Percentiles rank a stretch among this genome's conserved stretches.
Evolutionary conservation across 1,140 invertebrate genomes (phyloP).

Genomic region (Notospermus geniculatus): DNA sequence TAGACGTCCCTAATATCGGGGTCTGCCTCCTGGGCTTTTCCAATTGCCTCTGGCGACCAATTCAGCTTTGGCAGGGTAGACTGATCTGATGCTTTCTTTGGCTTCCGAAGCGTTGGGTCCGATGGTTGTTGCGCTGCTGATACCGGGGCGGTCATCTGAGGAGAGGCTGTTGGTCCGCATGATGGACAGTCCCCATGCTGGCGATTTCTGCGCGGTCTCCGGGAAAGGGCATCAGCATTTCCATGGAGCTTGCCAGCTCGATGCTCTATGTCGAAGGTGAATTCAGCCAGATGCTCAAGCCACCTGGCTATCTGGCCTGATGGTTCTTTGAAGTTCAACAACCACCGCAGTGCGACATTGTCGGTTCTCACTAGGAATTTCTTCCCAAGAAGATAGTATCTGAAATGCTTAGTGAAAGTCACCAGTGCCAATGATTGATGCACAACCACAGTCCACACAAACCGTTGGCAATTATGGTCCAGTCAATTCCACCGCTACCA

Average conservation of each 20-base stretch:
- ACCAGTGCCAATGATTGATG: slow-evolving; percentile 21
- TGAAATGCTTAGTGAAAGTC: slow-evolving; percentile 12
- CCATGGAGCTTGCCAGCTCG: slow-evolving; percentile 24
- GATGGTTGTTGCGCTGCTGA: background rate
- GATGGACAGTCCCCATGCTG: background rate
- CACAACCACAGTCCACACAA: no score
- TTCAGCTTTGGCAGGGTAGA: background rate
- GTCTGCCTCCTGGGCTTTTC: background rate
- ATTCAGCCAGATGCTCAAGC: no score
- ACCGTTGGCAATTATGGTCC: no score
- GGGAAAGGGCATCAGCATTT: slow-evolving; percentile 33
- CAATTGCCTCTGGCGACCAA: background rate
- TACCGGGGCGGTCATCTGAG: no score
- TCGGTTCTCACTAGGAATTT: slow-evolving; percentile 15
- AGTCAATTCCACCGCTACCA: no score
- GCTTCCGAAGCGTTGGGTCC: background rate
- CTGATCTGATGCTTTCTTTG: background rate
- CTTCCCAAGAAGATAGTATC: no score
- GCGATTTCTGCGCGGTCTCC: slow-evolving; percentile 7
- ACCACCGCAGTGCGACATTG: slow-evolving; percentile 17
- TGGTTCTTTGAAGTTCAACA: no score
- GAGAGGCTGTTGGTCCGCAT: slow-evolving; percentile 8
- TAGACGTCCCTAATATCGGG: background rate
- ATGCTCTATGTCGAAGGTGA: slow-evolving; percentile 30
- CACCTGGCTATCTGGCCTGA: no score